Conservation (phyloP, 2,113 vertebrate genomes). For the Alaudala cheleensis region DNA sequence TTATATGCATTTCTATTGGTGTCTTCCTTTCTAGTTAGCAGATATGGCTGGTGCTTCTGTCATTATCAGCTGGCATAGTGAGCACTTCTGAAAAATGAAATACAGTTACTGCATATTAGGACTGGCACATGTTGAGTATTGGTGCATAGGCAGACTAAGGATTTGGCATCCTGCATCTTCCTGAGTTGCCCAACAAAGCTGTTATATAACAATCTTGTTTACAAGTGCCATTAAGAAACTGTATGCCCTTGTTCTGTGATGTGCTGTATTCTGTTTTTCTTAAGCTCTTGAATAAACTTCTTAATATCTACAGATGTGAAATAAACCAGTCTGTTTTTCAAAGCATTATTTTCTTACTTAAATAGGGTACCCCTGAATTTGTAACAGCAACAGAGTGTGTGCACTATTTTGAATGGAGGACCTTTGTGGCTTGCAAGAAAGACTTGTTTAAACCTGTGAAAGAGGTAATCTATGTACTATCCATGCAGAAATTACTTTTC, state of each 20-base stretch:
- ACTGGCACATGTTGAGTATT: neutral
- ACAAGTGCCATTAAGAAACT: neutral
- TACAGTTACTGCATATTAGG: neutral
- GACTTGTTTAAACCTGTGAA: constrained; percentile 87
- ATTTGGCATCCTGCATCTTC: neutral
- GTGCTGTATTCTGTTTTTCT: neutral
- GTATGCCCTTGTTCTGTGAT: neutral
- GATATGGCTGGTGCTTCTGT: neutral
- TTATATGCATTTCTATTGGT: neutral
- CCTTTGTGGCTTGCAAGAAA: constrained; percentile 85
- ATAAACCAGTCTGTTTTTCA: neutral
- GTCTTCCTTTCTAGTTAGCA: neutral
- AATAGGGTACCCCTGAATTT: constrained; percentile 93
- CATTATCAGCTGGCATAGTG: neutral
- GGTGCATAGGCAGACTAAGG: neutral
- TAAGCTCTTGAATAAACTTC: neutral
- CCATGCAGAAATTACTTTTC: neutral
- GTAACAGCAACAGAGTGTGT: constrained; percentile 87
- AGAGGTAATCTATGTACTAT: constrained; percentile 79
- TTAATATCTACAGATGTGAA: neutral
- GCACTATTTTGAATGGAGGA: constrained; percentile 96
- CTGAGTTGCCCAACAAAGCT: neutral
- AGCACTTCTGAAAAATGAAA: neutral
- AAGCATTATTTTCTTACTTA: neutral
- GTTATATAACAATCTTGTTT: neutral